Conservation (phyloP, 1,140 invertebrate species). For the Conus betulinus region DNA sequence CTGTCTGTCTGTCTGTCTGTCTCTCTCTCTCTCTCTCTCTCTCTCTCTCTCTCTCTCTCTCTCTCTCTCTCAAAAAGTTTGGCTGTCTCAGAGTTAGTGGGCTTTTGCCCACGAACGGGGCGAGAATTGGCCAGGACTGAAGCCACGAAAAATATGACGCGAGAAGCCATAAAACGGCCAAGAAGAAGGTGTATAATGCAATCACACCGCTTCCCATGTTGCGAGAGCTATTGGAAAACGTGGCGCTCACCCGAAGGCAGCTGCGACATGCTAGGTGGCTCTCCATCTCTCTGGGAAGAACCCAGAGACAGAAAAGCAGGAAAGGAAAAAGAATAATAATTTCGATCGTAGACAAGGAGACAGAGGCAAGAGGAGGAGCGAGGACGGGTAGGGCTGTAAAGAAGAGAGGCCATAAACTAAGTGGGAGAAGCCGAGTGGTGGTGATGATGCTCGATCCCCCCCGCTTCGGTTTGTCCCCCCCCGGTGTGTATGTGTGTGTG, state of each 20-base stretch:
- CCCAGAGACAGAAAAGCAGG: not conserved
- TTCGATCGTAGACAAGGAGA: not conserved
- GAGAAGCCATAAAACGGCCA: not conserved
- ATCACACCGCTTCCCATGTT: not conserved
- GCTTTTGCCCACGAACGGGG: not conserved
- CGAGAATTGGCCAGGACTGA: not conserved
- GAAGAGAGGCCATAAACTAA: not conserved
- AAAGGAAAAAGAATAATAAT: not conserved
- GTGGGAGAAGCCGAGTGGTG: not conserved
- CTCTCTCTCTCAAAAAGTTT: too few relatives aligned
- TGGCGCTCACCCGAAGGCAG: not conserved
- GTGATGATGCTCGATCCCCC: too few relatives aligned
- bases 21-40: too few relatives aligned
- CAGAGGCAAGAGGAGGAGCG: not conserved
- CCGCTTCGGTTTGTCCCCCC: too few relatives aligned
- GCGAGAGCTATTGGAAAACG: not conserved
- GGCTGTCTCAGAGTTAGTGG: too few relatives aligned
- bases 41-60: too few relatives aligned
- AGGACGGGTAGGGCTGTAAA: not conserved
- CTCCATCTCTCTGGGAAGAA: not conserved
- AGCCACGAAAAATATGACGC: conserved; percentile 6
- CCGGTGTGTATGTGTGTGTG: too few relatives aligned
- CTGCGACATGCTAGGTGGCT: not conserved
- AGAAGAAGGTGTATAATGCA: not conserved
- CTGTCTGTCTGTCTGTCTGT: too few relatives aligned